phyloP scores from a whole-genome alignment of 2,797 vertebrate species.

The Tachyglossus aculeatus region DNA sequence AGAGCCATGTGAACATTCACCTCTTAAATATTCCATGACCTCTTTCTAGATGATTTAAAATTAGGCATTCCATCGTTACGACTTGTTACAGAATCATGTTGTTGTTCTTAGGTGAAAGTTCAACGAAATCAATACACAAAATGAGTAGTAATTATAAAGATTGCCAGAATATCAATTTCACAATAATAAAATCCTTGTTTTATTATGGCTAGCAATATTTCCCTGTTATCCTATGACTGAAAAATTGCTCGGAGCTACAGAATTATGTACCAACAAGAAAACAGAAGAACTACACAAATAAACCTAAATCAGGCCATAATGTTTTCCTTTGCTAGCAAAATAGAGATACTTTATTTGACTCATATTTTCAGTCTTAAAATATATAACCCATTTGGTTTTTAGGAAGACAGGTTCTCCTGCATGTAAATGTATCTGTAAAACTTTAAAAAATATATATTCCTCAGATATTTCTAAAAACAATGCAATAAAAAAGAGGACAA shows the following conservation, averaged over 20 bases:
- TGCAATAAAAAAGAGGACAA: constrained; percentile 3
- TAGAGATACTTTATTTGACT: not conserved
- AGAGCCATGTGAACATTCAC: no score
- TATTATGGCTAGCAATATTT: not conserved
- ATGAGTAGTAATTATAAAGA: not conserved
- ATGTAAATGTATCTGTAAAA: not conserved
- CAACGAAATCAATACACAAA: not conserved
- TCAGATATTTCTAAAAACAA: not conserved
- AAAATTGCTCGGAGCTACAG: not conserved
- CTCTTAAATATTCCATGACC: no score
- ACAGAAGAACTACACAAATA: not conserved
- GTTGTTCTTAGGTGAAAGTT: not conserved
- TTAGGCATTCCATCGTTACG: no score
- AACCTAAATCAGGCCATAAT: not conserved
- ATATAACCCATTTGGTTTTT: not conserved
- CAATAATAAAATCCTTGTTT: not conserved
- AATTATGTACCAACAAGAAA: not conserved
- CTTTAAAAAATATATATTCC: not conserved
- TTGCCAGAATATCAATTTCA: not conserved
- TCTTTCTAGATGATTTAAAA: no score
- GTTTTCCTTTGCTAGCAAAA: not conserved
- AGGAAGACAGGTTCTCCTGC: not conserved
- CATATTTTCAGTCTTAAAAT: not conserved
- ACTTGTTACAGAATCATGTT: not conserved
- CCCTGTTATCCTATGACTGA: not conserved